Evolutionary conservation across 2,113 vertebrate genomes (phyloP), one percentile per base, ranked within the genome.

Genomic region (Pseudorhombus dupliciocellatus): DNA sequence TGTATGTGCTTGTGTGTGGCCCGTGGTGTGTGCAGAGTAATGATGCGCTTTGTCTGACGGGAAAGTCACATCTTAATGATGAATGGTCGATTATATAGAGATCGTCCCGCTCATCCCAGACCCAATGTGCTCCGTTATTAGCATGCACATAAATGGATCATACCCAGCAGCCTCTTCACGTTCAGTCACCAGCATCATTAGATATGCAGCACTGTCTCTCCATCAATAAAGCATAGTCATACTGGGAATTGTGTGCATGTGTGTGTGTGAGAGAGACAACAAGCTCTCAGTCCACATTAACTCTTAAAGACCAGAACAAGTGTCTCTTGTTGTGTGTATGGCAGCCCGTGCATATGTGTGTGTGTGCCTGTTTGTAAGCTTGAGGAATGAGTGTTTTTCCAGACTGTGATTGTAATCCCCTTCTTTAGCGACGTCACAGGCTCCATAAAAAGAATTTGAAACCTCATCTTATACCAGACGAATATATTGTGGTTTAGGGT

Each of bases 101-200:
- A 84, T 87, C 61, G 74, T 80, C 75, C 46, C 62, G 64, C 76
- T 80, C 69, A 40, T 87, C 77, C 84, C 24, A 22, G 69, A 51
- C 78, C 77, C 81, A 37, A 60, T 81, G 70, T 68, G 81, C 81
- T 81, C 85, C 73, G 86, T 88, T 91, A 90, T 90, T 87, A 90
- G 87, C 81, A 84, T 90, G 79, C 72, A 85, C 80, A 83, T 87
- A 85, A 89, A 90, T 87, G 86, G 82, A 90, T 89, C 79, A 83
- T 78, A 83, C 67, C 77, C 72, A 73, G 84, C 84, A 86, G 76
- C 70, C 66, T 74, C 78, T 84, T 85, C 80, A 70, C 80, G 86
- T 79, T 85, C 68, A 20, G 51, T 75, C 50, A 53, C 85, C 78
- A 63, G 59, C n/a, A 0, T 52, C 73, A 81, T 88, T 87, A 86